Conservation (phyloP, 2,888 invertebrate genomes). For the Incurvaria masculella region DNA sequence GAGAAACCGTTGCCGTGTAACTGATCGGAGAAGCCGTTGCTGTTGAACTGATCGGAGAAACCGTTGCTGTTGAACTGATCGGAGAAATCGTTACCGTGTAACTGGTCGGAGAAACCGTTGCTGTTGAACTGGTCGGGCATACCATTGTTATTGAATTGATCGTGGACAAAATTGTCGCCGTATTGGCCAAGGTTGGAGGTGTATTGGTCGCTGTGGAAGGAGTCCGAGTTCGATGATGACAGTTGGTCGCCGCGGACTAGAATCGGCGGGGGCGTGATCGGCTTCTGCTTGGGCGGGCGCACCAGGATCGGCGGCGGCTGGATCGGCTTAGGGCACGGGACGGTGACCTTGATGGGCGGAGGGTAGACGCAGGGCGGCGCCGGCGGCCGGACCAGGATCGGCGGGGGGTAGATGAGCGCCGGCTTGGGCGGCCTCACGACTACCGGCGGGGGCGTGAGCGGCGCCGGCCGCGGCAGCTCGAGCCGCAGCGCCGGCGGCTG, state of each 20-base stretch:
- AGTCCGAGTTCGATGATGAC: no score
- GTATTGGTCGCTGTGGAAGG: no score
- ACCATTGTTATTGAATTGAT: no score
- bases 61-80: no score
- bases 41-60: no score
- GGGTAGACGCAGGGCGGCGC: constrained; percentile 23
- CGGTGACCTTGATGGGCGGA: constrained; percentile 23
- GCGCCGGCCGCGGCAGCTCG: constrained; percentile 23
- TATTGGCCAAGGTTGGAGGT: constrained; percentile 5
- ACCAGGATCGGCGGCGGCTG: not conserved
- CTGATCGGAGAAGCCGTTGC: no score
- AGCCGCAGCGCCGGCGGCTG: constrained; percentile 26
- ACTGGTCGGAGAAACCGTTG: no score
- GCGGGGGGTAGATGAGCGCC: constrained; percentile 22
- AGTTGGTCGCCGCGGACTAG: not conserved
- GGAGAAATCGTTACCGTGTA: no score
- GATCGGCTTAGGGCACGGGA: constrained; percentile 8
- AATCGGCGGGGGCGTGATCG: not conserved
- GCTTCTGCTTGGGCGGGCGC: not conserved
- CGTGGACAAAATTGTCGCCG: no score
- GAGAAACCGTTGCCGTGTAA: no score
- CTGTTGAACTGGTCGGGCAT: no score
- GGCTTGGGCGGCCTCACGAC: constrained; percentile 24
- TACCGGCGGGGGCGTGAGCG: constrained; percentile 27
- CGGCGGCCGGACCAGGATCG: constrained; percentile 28